Percentiles rank a stretch among this genome's conserved stretches.
These are phyloP conservation scores for Meta bourneti DNA, from an alignment of 2,888 invertebrate genomes.

Conservation along the genomic window DNA sequence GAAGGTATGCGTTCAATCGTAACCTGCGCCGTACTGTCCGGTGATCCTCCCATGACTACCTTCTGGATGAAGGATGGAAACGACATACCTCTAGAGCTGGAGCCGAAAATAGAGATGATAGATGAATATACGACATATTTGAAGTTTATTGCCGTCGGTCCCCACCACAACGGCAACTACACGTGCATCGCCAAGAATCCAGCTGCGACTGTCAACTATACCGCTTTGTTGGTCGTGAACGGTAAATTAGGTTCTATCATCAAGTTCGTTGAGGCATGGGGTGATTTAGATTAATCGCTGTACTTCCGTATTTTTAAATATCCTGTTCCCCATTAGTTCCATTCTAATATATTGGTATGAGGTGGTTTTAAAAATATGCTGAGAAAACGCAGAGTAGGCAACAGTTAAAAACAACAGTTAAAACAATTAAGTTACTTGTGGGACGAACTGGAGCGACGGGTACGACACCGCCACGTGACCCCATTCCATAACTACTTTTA, in stretches of 20 bases:
- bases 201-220: slow-evolving; percentile 77
- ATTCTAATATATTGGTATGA: background rate
- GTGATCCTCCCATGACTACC: slow-evolving; percentile 78
- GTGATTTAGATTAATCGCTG: background rate
- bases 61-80: slow-evolving; percentile 81
- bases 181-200: slow-evolving; percentile 78
- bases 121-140: slow-evolving; percentile 77
- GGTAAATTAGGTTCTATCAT: slow-evolving; percentile 71
- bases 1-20: slow-evolving; percentile 78
- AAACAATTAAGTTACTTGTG: too few relatives aligned
- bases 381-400: too few relatives aligned
- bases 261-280: background rate
- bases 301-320: background rate
- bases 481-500: too few relatives aligned
- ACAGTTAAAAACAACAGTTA: too few relatives aligned
- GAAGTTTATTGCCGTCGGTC: slow-evolving; percentile 77
- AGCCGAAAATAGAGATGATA: slow-evolving; percentile 75
- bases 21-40: slow-evolving; percentile 78
- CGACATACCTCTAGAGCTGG: slow-evolving; percentile 77
- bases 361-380: background rate
- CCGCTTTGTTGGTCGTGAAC: slow-evolving; percentile 77
- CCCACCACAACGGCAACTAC: slow-evolving; percentile 78
- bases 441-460: too few relatives aligned
- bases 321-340: background rate
- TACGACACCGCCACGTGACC: too few relatives aligned